A percentile compares a stretch with the other conserved stretches of the same genome.
Conservation (phyloP, 92 coral and sea anemone genomes). For the Paragorgia papillata region DNA sequence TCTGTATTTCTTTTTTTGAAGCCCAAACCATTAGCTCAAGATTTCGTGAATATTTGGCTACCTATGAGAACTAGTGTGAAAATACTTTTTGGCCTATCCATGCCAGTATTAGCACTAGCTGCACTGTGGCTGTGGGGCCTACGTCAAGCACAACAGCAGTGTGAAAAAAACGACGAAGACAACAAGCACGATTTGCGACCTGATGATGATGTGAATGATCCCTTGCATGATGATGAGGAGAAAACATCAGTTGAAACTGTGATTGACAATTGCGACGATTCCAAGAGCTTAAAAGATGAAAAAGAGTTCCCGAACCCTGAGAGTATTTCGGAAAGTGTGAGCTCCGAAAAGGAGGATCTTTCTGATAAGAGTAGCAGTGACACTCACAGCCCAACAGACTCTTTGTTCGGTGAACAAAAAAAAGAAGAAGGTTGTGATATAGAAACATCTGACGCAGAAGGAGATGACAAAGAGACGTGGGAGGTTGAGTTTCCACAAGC, state of each 20-base stretch:
- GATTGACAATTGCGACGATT: neutral
- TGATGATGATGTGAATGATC: neutral
- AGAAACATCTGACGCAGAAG: conserved; percentile 27
- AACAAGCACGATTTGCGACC: neutral
- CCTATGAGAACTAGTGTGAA: conserved; percentile 32
- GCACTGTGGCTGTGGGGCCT: conserved; percentile 28
- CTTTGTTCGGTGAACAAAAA: neutral
- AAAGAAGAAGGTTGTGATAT: neutral
- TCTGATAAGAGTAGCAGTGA: conserved; percentile 1
- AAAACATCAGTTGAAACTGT: neutral
- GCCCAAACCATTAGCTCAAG: neutral
- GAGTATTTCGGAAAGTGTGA: neutral
- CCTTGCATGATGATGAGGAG: neutral
- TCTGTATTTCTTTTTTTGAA: neutral
- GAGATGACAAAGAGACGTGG: conserved; percentile 81
- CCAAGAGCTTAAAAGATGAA: neutral
- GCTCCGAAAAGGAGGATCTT: neutral
- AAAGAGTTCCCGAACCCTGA: neutral
- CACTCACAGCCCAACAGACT: neutral
- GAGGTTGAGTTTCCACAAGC: conserved; percentile 97
- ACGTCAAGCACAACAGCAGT: conserved; percentile 4
- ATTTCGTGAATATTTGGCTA: neutral
- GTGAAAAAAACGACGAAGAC: neutral
- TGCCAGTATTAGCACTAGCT: conserved; percentile 29
- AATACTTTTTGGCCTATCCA: conserved; percentile 15